These are phyloP conservation scores for Aplodontia rufa DNA, from an alignment of 2,113 vertebrate genomes.

Conservation along the genomic window DNA sequence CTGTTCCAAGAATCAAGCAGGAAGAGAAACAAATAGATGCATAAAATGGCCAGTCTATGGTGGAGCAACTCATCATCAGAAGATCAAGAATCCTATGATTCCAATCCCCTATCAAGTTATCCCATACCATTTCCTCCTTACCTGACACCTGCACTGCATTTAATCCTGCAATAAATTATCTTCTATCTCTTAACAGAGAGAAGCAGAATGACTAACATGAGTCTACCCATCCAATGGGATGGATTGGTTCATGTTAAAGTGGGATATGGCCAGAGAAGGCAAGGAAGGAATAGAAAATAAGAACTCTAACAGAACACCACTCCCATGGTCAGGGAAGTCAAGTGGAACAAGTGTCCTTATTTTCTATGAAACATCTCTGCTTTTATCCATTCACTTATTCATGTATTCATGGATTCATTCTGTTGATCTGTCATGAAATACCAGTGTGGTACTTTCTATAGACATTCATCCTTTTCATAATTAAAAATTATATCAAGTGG, in stretches of 20 bases:
- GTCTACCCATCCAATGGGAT: not conserved
- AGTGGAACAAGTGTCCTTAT: not conserved
- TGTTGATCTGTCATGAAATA: not conserved
- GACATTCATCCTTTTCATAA: not conserved
- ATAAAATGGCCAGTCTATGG: not conserved
- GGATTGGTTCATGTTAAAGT: not conserved
- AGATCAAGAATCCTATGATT: not conserved
- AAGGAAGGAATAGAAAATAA: not conserved
- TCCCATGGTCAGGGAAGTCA: not conserved
- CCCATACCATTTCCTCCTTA: not conserved
- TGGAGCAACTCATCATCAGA: not conserved
- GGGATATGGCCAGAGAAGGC: not conserved
- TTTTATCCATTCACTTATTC: not conserved
- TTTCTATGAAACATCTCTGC: not conserved
- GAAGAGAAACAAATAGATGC: not conserved
- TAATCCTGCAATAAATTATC: not conserved
- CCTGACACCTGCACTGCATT: not conserved
- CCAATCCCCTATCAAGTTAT: not conserved
- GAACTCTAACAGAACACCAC: not conserved
- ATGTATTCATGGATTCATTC: not conserved
- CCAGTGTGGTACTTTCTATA: not conserved
- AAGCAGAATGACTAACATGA: not conserved
- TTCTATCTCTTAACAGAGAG: not conserved
- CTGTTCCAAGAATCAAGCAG: not conserved
- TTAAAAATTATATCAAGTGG: not conserved